These are phyloP conservation scores for Cirrhinus mrigala DNA, from an alignment of 2,797 vertebrate species.

Conservation along the genomic window DNA sequence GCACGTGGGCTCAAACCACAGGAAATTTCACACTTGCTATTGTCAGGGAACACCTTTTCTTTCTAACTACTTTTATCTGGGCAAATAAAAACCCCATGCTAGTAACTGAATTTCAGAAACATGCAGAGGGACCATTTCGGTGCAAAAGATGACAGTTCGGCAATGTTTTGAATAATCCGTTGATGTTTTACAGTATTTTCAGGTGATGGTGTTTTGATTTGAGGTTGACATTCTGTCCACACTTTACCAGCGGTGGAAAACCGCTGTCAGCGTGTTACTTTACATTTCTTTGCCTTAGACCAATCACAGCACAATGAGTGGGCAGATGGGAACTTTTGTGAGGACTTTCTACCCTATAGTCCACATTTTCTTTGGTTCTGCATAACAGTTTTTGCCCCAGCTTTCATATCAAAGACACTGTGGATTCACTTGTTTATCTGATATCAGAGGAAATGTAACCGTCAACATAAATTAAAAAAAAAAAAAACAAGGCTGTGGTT, in stretches of 20 bases:
- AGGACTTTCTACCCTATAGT: constrained; percentile 46
- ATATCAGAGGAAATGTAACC: not conserved
- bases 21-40: not conserved
- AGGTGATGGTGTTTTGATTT: constrained; percentile 21
- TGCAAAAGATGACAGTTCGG: not conserved
- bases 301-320: constrained; percentile 41
- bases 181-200: constrained; percentile 19
- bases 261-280: constrained; percentile 12
- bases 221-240: constrained; percentile 32
- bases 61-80: not conserved
- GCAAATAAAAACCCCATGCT: not conserved
- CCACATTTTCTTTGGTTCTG: constrained; percentile 17
- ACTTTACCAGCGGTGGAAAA: constrained; percentile 40
- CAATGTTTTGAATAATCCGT: not conserved
- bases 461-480: constrained; percentile 16
- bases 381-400: not conserved
- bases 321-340: constrained; percentile 48
- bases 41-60: constrained; percentile 1
- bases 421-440: constrained; percentile 20
- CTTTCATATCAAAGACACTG: constrained; percentile 41
- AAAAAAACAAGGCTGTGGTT: not conserved
- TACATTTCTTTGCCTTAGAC: constrained; percentile 13
- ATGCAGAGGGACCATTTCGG: not conserved
- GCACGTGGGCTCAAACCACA: constrained; percentile 32
- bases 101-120: not conserved